A percentile compares a stretch with the other conserved stretches of the same genome.
These are phyloP conservation scores for Microcebus jonahi DNA, from an alignment of 2,113 vertebrate genomes.

Conservation along the genomic window DNA sequence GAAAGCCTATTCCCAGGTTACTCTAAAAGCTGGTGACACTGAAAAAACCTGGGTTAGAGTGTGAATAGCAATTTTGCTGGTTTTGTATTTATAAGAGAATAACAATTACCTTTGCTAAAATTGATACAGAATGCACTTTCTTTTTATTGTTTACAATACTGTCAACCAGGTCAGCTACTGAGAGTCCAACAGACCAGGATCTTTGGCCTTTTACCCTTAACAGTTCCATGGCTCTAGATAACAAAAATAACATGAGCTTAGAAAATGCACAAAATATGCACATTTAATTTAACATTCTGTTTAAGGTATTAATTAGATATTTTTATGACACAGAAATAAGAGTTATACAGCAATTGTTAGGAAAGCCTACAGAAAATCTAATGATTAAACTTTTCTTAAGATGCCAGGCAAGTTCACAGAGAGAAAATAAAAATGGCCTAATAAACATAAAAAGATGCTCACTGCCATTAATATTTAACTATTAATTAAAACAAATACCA, in stretches of 20 bases:
- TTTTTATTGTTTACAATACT: constrained; percentile 91
- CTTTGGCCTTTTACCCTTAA: constrained; percentile 92
- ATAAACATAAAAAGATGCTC: constrained; percentile 27
- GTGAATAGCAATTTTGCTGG: not conserved
- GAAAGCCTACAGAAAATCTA: not conserved
- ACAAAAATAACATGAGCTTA: constrained; percentile 48
- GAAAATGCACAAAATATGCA: constrained; percentile 54
- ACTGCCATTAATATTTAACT: not conserved
- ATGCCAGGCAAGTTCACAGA: constrained; percentile 44
- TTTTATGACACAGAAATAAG: constrained; percentile 31
- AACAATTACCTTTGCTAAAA: constrained; percentile 92
- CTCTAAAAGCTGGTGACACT: not conserved
- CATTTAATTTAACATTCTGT: constrained; percentile 54
- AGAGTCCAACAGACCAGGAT: constrained; percentile 96
- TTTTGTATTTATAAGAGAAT: constrained; percentile 8
- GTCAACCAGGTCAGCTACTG: constrained; percentile 93
- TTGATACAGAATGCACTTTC: constrained; percentile 93
- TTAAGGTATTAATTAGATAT: constrained; percentile 32
- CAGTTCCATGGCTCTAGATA: constrained; percentile 91
- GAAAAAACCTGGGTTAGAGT: not conserved
- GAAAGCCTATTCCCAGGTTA: not conserved
- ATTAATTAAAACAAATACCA: constrained; percentile 34
- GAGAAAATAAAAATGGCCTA: constrained; percentile 22
- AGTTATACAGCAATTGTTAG: not conserved
- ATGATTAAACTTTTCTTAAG: constrained; percentile 51